A percentile compares a stretch with the other conserved stretches of the same genome.
Conservation (phyloP, 2,113 vertebrate genomes). For the Tamias sibiricus region DNA sequence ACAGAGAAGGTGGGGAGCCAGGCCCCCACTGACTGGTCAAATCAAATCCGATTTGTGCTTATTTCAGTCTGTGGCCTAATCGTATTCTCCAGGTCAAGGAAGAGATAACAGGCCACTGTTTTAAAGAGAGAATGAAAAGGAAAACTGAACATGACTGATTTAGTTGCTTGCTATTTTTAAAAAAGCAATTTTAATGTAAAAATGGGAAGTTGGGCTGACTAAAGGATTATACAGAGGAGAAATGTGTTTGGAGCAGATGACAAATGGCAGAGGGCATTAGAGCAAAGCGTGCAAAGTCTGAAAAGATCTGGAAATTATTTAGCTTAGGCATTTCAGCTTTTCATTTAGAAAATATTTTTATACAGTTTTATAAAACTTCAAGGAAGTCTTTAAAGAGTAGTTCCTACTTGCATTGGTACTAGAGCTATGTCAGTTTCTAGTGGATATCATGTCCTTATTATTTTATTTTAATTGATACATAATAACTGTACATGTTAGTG, state of each 20-base stretch:
- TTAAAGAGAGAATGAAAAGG: not conserved
- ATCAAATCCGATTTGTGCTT: not conserved
- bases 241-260: not conserved
- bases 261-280: not conserved
- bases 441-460: not conserved
- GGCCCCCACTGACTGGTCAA: not conserved
- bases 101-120: not conserved
- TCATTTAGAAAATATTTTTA: not conserved
- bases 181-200: constrained; percentile 14
- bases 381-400: constrained; percentile 6
- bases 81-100: not conserved
- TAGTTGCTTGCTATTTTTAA: not conserved
- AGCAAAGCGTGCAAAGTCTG: not conserved
- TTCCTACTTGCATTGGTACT: not conserved
- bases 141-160: not conserved
- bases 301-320: not conserved
- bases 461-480: not conserved
- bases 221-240: not conserved
- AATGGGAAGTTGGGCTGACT: not conserved
- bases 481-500: too few species aligned
- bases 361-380: not conserved
- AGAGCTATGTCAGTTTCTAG: not conserved
- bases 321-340: not conserved
- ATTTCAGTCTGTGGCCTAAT: not conserved
- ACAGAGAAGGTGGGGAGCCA: not conserved